These are phyloP conservation scores for Nyctereutes procyonoides DNA, from an alignment of 2,113 vertebrate species.

Conservation along the genomic window DNA sequence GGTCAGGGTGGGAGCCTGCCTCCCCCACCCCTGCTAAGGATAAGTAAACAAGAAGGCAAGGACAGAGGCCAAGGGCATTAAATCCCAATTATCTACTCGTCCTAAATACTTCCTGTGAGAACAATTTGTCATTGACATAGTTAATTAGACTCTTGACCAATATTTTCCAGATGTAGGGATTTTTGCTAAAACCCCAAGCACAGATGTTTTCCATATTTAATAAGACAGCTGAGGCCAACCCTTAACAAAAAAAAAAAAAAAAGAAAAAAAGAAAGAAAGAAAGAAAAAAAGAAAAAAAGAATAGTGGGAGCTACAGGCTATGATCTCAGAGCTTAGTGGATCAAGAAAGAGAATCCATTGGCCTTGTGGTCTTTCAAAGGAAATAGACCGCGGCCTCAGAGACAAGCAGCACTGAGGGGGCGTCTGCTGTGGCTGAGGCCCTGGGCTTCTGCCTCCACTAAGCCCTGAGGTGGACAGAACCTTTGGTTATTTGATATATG, in stretches of 20 bases:
- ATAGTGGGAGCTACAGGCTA: not conserved
- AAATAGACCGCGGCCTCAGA: not conserved
- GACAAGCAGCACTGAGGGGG: not conserved
- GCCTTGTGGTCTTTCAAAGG: not conserved
- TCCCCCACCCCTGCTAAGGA: slow-evolving; percentile 8
- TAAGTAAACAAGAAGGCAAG: slow-evolving; percentile 80
- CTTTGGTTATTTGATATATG: not conserved
- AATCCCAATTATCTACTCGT: slow-evolving; percentile 85
- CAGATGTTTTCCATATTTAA: slow-evolving; percentile 86
- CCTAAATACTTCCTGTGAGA: slow-evolving; percentile 86
- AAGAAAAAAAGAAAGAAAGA: no score
- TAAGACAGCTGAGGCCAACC: slow-evolving; percentile 73
- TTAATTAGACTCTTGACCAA: slow-evolving; percentile 87
- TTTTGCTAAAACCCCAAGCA: slow-evolving; percentile 72
- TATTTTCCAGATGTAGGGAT: slow-evolving; percentile 87
- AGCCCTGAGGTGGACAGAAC: no score
- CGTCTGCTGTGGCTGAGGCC: fast-evolving
- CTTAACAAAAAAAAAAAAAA: not conserved
- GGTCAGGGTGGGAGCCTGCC: not conserved
- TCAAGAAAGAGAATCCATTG: not conserved
- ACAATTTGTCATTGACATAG: slow-evolving; percentile 89
- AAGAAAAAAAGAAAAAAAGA: slow-evolving; percentile 8
- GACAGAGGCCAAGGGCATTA: slow-evolving; percentile 83
- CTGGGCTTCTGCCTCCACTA: not conserved
- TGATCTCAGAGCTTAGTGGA: slow-evolving; percentile 54